Evolutionary conservation across 2,113 vertebrate species (phyloP), one percentile per base, ranked within the genome.

Genomic region (Podarcis raffonei): DNA sequence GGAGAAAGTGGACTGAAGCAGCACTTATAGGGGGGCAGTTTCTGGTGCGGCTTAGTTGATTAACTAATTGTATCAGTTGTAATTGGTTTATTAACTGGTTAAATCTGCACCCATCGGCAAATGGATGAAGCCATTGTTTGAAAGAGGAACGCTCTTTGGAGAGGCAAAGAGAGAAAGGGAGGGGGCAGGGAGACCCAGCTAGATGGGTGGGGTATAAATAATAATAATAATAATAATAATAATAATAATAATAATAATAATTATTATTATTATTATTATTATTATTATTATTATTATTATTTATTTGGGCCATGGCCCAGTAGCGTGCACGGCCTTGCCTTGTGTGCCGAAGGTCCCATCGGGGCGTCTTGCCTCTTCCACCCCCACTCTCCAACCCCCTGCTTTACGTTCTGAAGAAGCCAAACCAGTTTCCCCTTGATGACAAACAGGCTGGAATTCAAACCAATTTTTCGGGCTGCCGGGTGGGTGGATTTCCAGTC

Each of bases 401-500:
- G 18, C 5, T 62, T 62, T 62, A 62, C 1, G 3, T 90, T 80
- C 39, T 85, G 87, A 83, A 90, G 91, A 91, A 92, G 89, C 71
- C 81, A 92, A n/a, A 42, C 16, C 32, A 87, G 68, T 71, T 79
- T 92, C 74, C 85, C 86, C 72, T 37, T 90, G 48, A 77, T 66
- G 85, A 82, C 79, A 74, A 82, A 59, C 76, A 90, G 85, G 32
- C 3, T n/a, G 35, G 83, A 93, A 89, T 89, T 80, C 77, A 66
- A 84, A 94, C 62, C 22, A 66, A 69, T 92, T 92, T 90, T 30
- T 78, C 48, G 88, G 90, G 89, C 59, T 90, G 2, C 83, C 71
- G 59, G 91, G 84, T 57, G 92, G 88, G 84, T 57, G 92, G 88
- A 35, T 78, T 94, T 90, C 87, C 66, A 7, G 91, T 85, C 90